phyloP scores from a whole-genome alignment of 2,888 invertebrate genomes.

The Choreutis nemorana region DNA sequence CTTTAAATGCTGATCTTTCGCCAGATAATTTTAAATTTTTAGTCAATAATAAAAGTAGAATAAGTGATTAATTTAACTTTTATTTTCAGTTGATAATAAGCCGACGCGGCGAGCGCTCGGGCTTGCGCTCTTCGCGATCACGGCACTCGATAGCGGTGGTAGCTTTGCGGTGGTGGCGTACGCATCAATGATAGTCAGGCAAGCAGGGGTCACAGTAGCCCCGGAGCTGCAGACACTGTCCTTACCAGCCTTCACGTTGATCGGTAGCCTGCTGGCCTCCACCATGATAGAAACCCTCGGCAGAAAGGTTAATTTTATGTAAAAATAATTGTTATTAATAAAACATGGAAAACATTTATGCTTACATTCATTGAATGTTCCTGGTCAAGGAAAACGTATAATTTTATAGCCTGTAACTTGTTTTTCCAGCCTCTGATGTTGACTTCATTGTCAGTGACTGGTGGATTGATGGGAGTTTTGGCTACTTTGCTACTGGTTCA shows the following conservation, averaged over 20 bases:
- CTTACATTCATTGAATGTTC: too few relatives aligned
- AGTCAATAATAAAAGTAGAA: too few relatives aligned
- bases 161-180: conserved; percentile 8
- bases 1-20: too few relatives aligned
- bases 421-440: conserved; percentile 8
- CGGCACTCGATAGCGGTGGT: conserved; percentile 5
- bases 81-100: conserved; percentile 7
- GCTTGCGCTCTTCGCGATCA: conserved; percentile 6
- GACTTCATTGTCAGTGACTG: conserved; percentile 4
- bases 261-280: conserved; percentile 5
- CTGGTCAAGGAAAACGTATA: too few relatives aligned
- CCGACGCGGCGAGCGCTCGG: conserved; percentile 3
- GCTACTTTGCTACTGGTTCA: conserved; percentile 6
- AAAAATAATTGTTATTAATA: neutral
- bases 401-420: too few relatives aligned
- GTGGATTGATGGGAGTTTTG: conserved; percentile 3
- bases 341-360: too few relatives aligned
- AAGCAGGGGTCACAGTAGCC: conserved; percentile 5
- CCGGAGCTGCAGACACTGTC: conserved; percentile 7
- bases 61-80: too few relatives aligned
- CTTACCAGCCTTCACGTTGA: conserved; percentile 7
- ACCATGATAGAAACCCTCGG: conserved; percentile 7
- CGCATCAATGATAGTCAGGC: conserved; percentile 7
- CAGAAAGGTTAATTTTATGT: conserved; percentile 6
- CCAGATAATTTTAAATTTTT: too few relatives aligned